Percentiles rank a stretch among this genome's conserved stretches.
Evolutionary conservation across 1,140 invertebrate species (phyloP).

Genomic region (Penaeus vannamei): DNA sequence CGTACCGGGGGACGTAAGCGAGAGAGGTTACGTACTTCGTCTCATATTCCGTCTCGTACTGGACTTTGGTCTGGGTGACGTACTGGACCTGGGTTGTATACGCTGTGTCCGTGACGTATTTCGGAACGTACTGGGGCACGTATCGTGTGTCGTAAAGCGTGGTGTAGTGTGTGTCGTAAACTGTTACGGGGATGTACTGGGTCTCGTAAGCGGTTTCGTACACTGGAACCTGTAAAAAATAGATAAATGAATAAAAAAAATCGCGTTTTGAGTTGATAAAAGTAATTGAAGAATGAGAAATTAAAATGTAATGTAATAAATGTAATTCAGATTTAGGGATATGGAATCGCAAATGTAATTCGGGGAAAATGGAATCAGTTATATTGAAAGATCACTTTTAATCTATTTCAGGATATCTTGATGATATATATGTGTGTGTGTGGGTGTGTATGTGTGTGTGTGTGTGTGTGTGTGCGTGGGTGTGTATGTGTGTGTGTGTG

Average conservation of each 20-base stretch:
- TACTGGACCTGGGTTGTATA: no score
- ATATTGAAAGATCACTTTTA: not conserved
- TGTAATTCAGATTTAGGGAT: not conserved
- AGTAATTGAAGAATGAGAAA: not conserved
- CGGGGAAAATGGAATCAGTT: not conserved
- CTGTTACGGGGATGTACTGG: not conserved
- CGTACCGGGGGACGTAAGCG: no score
- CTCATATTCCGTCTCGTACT: no score
- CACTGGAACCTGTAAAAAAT: not conserved
- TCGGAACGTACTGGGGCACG: not conserved
- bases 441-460: not conserved
- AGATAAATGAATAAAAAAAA: no score
- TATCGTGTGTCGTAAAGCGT: not conserved
- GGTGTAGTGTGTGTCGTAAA: not conserved
- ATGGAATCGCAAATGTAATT: not conserved
- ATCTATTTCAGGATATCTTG: not conserved
- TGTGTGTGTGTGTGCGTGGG: not conserved
- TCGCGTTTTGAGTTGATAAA: not conserved
- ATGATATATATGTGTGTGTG: not conserved
- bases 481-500: not conserved
- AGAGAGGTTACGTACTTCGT: no score
- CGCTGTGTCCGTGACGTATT: not conserved
- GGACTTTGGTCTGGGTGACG: no score
- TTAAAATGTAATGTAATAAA: no score
- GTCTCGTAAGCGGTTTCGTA: constrained; percentile 9